A percentile compares a stretch with the other conserved stretches of the same genome.
Evolutionary conservation across 2,888 invertebrate genomes (phyloP).

Genomic region (Apoderus coryli): DNA sequence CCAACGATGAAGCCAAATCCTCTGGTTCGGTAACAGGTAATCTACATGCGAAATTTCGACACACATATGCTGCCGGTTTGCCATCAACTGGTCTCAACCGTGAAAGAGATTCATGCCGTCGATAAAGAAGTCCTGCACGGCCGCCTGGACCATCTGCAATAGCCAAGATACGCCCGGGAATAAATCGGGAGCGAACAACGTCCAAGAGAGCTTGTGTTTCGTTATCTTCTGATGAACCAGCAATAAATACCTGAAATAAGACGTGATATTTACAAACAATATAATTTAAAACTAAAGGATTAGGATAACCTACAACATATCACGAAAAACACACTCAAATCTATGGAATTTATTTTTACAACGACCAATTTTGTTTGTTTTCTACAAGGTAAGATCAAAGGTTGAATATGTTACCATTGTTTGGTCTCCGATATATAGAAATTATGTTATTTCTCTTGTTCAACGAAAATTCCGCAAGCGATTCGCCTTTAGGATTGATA

Average conservation of each 20-base stretch:
- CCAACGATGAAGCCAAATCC: slow-evolving; percentile 44
- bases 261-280: no score
- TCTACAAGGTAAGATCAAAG: no score
- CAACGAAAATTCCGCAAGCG: no score
- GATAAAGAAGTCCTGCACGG: slow-evolving; percentile 26
- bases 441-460: no score
- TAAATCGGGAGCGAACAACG: slow-evolving; percentile 45
- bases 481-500: no score
- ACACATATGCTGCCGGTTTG: slow-evolving; percentile 62
- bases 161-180: slow-evolving; percentile 55
- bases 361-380: no score
- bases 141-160: slow-evolving; percentile 44
- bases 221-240: slow-evolving; percentile 46
- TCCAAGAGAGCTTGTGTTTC: slow-evolving; percentile 52
- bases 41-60: slow-evolving; percentile 59
- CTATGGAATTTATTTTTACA: no score
- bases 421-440: no score
- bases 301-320: no score
- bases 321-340: no score
- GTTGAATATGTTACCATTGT: no score
- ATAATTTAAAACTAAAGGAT: no score
- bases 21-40: slow-evolving; percentile 56
- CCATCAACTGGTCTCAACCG: slow-evolving; percentile 38
- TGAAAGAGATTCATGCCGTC: slow-evolving; percentile 31
- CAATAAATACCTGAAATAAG: slow-evolving; percentile 45